Conservation (phyloP, 2,888 invertebrate species). For the Lomographa bimaculata region DNA sequence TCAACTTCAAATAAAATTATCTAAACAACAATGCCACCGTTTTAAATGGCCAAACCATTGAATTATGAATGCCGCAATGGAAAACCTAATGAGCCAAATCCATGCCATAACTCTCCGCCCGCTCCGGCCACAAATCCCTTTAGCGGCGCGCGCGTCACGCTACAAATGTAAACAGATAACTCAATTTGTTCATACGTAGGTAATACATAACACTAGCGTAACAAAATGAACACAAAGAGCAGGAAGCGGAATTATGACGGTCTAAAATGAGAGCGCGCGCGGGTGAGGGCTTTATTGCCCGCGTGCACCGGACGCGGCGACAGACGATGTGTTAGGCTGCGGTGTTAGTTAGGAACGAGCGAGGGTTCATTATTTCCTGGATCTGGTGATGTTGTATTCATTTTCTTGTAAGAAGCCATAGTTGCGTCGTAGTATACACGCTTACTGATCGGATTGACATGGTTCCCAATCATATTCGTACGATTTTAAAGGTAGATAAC, state of each 20-base stretch:
- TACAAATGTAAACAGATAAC: conserved; percentile 39
- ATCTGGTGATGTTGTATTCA: too few relatives aligned
- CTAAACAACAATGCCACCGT: too few relatives aligned
- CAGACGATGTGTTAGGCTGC: conserved; percentile 51
- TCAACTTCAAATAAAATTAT: too few relatives aligned
- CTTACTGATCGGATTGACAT: conserved; percentile 4
- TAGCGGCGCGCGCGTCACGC: conserved; percentile 12
- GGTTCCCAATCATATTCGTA: too few relatives aligned
- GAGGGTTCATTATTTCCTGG: too few relatives aligned
- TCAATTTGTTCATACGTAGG: conserved; percentile 38
- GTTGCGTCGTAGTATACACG: too few relatives aligned
- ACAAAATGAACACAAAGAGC: conserved; percentile 43
- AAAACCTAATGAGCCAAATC: conserved; percentile 15
- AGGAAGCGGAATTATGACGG: conserved; percentile 49
- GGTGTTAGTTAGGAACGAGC: conserved; percentile 25
- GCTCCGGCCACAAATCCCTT: conserved; percentile 30
- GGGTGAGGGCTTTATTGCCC: conserved; percentile 57
- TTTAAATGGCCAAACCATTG: background rate
- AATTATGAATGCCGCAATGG: conserved; percentile 1
- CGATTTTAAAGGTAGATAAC: too few relatives aligned
- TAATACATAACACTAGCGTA: conserved; percentile 35
- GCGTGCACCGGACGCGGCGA: conserved; percentile 49
- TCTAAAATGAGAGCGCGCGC: conserved; percentile 53
- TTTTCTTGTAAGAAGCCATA: too few relatives aligned
- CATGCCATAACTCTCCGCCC: conserved; percentile 13